These are phyloP conservation scores for Pyrgilauda ruficollis DNA, from an alignment of 2,113 vertebrate species.

Conservation along the genomic window DNA sequence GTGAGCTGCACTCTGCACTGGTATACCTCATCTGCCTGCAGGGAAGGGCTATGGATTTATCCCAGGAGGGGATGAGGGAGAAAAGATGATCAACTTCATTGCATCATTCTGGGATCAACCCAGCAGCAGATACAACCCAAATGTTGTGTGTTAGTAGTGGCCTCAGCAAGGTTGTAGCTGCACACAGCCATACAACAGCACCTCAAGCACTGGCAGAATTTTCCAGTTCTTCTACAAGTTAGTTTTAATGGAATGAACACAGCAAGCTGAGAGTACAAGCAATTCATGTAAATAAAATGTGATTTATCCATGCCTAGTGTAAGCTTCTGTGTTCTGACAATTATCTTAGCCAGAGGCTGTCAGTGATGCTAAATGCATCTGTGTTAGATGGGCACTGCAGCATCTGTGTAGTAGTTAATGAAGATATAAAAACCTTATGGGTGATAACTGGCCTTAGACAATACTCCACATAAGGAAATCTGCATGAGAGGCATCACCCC, in stretches of 20 bases:
- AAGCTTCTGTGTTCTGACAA: not conserved
- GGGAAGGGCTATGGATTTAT: not conserved
- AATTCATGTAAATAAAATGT: not conserved
- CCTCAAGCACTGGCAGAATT: not conserved
- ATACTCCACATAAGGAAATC: not conserved
- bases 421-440: not conserved
- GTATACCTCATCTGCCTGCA: not conserved
- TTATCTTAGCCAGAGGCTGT: not conserved
- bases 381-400: not conserved
- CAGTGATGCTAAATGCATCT: not conserved
- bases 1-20: not conserved
- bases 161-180: not conserved
- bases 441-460: not conserved
- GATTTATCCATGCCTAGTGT: not conserved
- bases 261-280: not conserved
- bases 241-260: not conserved
- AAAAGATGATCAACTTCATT: not conserved
- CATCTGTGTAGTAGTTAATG: not conserved
- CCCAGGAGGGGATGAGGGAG: not conserved
- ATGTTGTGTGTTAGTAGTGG: not conserved
- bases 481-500: not conserved
- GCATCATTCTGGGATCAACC: not conserved
- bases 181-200: not conserved
- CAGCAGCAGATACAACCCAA: not conserved
- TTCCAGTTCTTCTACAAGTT: not conserved